Percentiles rank a stretch among this genome's conserved stretches.
Evolutionary conservation across 2,888 invertebrate genomes (phyloP).

Genomic region (Rhogogaster chlorosoma): DNA sequence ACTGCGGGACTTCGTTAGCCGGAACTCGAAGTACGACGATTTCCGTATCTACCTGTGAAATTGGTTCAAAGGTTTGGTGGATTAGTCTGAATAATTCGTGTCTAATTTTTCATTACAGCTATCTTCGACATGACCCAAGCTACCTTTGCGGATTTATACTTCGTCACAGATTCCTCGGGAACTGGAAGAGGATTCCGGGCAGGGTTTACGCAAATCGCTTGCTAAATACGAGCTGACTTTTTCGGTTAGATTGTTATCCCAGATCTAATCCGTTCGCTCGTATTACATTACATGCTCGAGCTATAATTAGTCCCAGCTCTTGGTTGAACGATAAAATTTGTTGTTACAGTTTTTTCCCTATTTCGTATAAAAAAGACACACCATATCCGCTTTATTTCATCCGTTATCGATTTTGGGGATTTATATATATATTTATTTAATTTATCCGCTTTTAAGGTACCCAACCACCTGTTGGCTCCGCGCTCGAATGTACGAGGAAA

Average conservation of each 20-base stretch:
- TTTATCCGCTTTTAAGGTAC: background rate
- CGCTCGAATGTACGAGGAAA: background rate
- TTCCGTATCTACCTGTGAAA: background rate
- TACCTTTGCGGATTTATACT: slow-evolving; percentile 73
- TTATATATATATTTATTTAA: background rate
- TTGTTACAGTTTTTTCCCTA: background rate
- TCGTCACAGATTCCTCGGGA: slow-evolving; percentile 73
- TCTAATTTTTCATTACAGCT: slow-evolving; percentile 65
- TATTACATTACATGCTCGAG: too few species aligned
- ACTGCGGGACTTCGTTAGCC: slow-evolving; percentile 76
- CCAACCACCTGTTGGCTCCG: slow-evolving; percentile 3
- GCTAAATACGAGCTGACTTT: slow-evolving; percentile 55
- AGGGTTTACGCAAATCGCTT: slow-evolving; percentile 76
- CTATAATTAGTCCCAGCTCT: background rate
- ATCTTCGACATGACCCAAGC: slow-evolving; percentile 69
- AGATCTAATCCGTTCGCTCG: background rate
- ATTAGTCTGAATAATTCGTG: background rate
- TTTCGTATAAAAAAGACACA: too few species aligned
- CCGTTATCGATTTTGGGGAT: background rate
- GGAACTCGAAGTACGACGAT: slow-evolving; percentile 73
- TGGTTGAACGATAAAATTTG: background rate
- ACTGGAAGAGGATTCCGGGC: slow-evolving; percentile 77
- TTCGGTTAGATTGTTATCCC: background rate
- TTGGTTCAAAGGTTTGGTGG: too few species aligned
- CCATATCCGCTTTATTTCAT: background rate